phyloP scores from a whole-genome alignment of 1,140 invertebrate species.

The Campoletis sonorensis region DNA sequence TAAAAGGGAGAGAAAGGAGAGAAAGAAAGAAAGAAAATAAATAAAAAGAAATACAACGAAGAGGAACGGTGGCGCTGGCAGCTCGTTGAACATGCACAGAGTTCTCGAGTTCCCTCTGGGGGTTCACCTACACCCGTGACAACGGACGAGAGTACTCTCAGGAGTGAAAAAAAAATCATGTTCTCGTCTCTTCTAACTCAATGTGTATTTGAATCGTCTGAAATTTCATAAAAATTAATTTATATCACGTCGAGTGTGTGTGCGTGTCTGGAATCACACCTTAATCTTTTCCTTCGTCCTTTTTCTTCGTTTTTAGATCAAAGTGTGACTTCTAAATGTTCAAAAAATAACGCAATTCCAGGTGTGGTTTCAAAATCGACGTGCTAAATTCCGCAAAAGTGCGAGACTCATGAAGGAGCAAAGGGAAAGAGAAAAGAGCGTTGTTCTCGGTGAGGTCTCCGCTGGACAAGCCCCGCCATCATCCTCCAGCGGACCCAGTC shows the following conservation, averaged over 20 bases:
- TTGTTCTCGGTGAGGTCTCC: slow-evolving; percentile 77
- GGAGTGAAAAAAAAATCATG: slow-evolving; percentile 30
- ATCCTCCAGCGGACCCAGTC: slow-evolving; percentile 68
- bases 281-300: no score
- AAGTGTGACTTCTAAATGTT: neutral
- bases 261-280: neutral
- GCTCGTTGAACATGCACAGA: slow-evolving; percentile 74
- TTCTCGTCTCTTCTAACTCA: neutral
- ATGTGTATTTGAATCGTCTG: neutral
- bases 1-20: slow-evolving; percentile 31
- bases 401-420: slow-evolving; percentile 94
- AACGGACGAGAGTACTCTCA: slow-evolving; percentile 12
- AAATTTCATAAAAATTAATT: slow-evolving; percentile 12
- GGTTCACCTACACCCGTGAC: slow-evolving; percentile 13
- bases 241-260: neutral
- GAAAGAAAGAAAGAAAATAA: slow-evolving; percentile 62
- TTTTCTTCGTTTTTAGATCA: neutral
- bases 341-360: slow-evolving; percentile 66
- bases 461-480: slow-evolving; percentile 67
- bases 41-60: slow-evolving; percentile 70
- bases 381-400: slow-evolving; percentile 95
- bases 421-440: slow-evolving; percentile 86
- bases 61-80: slow-evolving; percentile 64
- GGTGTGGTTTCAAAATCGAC: slow-evolving; percentile 97
- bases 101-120: slow-evolving; percentile 46